A percentile compares a stretch with the other conserved stretches of the same genome.
These are phyloP conservation scores for Lagria hirta DNA, from an alignment of 2,888 invertebrate genomes.

Conservation along the genomic window DNA sequence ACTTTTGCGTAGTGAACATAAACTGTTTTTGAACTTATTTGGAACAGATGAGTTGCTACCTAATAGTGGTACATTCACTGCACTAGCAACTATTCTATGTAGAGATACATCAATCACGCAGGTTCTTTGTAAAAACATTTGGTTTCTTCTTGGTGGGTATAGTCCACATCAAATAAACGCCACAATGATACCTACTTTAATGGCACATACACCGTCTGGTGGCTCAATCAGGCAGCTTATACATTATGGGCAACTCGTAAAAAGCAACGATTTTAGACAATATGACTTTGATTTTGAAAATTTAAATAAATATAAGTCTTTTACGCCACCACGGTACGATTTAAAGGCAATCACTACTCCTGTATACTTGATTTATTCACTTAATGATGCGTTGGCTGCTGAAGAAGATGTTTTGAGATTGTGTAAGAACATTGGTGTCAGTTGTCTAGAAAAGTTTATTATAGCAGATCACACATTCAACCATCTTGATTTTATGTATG, in stretches of 20 bases:
- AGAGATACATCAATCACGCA: constrained; percentile 14
- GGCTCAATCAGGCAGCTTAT: constrained; percentile 64
- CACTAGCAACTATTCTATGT: constrained; percentile 27
- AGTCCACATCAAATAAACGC: constrained; percentile 38
- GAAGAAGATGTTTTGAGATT: constrained; percentile 37
- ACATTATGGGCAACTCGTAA: constrained; percentile 58
- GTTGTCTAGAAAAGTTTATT: constrained; percentile 37
- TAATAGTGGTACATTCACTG: constrained; percentile 54
- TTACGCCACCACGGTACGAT: constrained; percentile 54
- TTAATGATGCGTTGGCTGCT: constrained; percentile 57
- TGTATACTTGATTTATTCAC: constrained; percentile 55
- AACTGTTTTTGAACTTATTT: too few relatives aligned
- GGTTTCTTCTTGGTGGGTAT: constrained; percentile 41
- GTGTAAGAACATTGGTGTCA: constrained; percentile 45
- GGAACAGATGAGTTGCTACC: constrained; percentile 72
- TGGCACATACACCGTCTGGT: constrained; percentile 43
- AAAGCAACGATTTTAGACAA: constrained; percentile 39
- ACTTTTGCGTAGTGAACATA: neutral
- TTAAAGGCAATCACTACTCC: constrained; percentile 51
- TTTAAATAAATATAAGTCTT: constrained; percentile 41
- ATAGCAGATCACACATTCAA: constrained; percentile 44
- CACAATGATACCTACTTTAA: constrained; percentile 36
- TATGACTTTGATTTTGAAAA: constrained; percentile 31
- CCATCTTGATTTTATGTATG: constrained; percentile 48
- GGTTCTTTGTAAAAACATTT: constrained; percentile 34